Conservation (phyloP, 2,888 invertebrate species). For the Cryptus armator region DNA sequence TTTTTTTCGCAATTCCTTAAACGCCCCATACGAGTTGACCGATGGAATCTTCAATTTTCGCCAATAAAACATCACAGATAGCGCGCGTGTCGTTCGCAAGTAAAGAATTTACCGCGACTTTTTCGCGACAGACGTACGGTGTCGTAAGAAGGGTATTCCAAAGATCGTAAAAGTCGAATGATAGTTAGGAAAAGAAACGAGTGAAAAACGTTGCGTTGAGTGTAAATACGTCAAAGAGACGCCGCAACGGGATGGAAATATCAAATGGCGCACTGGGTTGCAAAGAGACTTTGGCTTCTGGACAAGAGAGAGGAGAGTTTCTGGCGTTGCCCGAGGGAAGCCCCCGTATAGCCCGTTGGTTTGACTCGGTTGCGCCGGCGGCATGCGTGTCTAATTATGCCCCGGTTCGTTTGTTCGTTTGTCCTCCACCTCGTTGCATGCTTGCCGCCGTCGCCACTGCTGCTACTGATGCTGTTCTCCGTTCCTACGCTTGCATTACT, state of each 20-base stretch:
- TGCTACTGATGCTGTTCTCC: constrained; percentile 22
- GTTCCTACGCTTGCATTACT: constrained; percentile 28
- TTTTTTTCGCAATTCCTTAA: neutral
- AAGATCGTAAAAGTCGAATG: constrained; percentile 53
- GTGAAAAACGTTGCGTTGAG: constrained; percentile 22
- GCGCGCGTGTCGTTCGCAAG: constrained; percentile 12
- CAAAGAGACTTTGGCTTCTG: constrained; percentile 47
- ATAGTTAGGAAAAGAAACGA: constrained; percentile 35
- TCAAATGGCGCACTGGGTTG: constrained; percentile 43
- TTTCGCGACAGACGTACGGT: constrained; percentile 4
- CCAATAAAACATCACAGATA: constrained; percentile 32
- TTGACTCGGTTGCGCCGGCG: constrained; percentile 74
- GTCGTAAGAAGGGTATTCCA: neutral
- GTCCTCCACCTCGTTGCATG: constrained; percentile 73
- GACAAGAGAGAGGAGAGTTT: constrained; percentile 19
- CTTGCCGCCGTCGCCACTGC: constrained; percentile 46
- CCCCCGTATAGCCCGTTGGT: constrained; percentile 55
- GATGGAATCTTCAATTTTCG: neutral
- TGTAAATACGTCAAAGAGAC: constrained; percentile 46
- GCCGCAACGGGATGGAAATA: constrained; percentile 61
- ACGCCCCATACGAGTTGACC: neutral
- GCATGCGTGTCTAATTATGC: constrained; percentile 78
- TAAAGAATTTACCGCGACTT: constrained; percentile 5
- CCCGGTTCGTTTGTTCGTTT: constrained; percentile 78
- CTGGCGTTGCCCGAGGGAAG: constrained; percentile 35